Evolutionary conservation across 2,113 vertebrate genomes (phyloP), one percentile per base, ranked within the genome.

Genomic region (Phalacrocorax carbo): DNA sequence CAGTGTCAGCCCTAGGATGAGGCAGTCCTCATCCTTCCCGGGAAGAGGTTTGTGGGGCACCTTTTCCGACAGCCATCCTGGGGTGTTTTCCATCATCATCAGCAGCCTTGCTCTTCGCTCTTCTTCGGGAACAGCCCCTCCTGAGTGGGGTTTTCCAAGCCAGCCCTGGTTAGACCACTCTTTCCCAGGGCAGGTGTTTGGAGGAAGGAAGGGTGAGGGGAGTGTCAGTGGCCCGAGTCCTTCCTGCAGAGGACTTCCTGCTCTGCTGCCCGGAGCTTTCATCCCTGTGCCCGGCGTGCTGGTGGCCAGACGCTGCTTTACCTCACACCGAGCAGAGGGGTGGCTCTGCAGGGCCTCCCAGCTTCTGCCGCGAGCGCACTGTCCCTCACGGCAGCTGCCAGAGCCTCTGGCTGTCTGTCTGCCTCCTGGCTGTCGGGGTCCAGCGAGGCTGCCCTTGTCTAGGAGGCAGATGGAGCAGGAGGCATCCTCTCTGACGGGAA

Each of bases 151-250:
- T 19, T 80, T 69, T 36, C 49, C 49, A 2, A 21, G 40, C 32
- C 20, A 11, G 38, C 32, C 44, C 19, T 18, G 16, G 25, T 13
- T 30, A 15, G 26, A n/a, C 54, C 0, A 3, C 54, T 36, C 30
- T 14, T 46, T 15, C 44, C 16, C 9, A 0, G 32, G 32, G 36
- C 7, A 5, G 27, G 15, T 4, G 1, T 11, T 66, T 11, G 34
- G 64, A 25, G 34, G 65, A 48, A 20, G 21, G 42, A 82, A 19
- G 22, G 17, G 17, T 15, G 65, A 49, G 17, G 80, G 54, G 26
- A 79, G 36, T 6, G 1, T 25, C 11, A 4, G 42, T 38, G 32
- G 18, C 34, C 36, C 9, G 9, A 40, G 48, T 42, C 10, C n/a
- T 51, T 32, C 30, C 11, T 22, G 61, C 36, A 15, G 11, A 34